Percentiles rank a stretch among this genome's conserved stretches.
phyloP scores from a whole-genome alignment of 2,888 invertebrate species.

The Lutraria lutraria region DNA sequence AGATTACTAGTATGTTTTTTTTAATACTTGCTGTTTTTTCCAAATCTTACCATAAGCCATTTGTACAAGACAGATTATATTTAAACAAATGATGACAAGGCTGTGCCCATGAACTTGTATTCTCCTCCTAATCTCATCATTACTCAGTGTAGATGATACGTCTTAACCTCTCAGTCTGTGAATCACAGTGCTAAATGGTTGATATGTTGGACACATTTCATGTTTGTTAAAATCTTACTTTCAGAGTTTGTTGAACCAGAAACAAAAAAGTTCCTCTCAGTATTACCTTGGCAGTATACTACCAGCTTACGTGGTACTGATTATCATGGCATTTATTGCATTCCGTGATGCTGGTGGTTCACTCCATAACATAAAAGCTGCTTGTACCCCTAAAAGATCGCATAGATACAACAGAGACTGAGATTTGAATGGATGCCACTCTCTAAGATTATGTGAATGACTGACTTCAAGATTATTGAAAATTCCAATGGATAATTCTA shows the following conservation, averaged over 20 bases:
- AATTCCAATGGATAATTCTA: no score
- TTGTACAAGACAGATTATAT: no score
- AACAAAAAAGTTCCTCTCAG: slow-evolving; percentile 65
- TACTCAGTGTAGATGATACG: no score
- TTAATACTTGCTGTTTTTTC: not conserved
- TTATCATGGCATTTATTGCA: slow-evolving; percentile 78
- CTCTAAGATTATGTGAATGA: no score
- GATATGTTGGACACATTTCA: not conserved
- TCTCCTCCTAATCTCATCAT: no score
- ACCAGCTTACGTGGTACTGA: slow-evolving; percentile 81
- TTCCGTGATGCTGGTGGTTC: slow-evolving; percentile 84
- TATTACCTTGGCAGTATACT: slow-evolving; percentile 82
- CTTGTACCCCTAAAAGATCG: slow-evolving; percentile 32
- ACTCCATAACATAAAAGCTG: slow-evolving; percentile 72
- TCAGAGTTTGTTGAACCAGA: slow-evolving; percentile 85
- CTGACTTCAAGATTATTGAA: no score
- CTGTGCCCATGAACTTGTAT: no score
- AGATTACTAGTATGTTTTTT: not conserved
- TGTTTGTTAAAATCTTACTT: slow-evolving; percentile 52
- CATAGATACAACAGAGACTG: slow-evolving; percentile 53
- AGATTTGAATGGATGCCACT: not conserved
- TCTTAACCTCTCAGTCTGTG: no score
- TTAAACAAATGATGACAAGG: no score
- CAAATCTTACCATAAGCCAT: no score
- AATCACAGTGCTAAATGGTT: not conserved